Conservation (phyloP, 1,140 invertebrate species). For the Drosophila ironensis region DNA sequence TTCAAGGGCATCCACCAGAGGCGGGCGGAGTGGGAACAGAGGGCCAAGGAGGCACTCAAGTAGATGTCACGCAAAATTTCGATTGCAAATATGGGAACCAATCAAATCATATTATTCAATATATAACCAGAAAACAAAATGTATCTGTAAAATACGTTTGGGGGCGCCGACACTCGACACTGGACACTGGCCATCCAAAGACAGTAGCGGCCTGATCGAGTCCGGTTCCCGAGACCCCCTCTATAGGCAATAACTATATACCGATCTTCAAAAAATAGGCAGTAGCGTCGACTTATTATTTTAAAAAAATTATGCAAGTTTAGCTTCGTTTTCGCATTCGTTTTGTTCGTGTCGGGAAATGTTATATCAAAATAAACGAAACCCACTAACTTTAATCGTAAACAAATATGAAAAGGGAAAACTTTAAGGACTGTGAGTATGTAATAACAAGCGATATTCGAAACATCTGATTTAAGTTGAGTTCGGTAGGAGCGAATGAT, state of each 20-base stretch:
- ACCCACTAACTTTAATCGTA: conserved; percentile 11
- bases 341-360: conserved; percentile 13
- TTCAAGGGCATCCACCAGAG: conserved; percentile 88
- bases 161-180: not conserved
- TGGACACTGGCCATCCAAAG: conserved; percentile 24
- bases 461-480: conserved; percentile 29
- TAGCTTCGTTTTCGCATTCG: conserved; percentile 13
- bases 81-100: conserved; percentile 19
- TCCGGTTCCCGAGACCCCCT: conserved; percentile 5
- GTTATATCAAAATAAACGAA: conserved; percentile 7
- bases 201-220: conserved; percentile 7
- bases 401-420: not conserved
- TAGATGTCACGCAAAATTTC: conserved; percentile 35
- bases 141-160: not conserved
- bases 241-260: conserved; percentile 27
- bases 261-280: conserved; percentile 34
- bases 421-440: conserved; percentile 27
- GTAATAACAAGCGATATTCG: conserved; percentile 17
- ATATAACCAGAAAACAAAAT: not conserved
- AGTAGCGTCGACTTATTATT: conserved; percentile 17
- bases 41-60: conserved; percentile 86
- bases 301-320: conserved; percentile 8
- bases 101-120: conserved; percentile 20
- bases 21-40: conserved; percentile 88
- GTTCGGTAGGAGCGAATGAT: conserved; percentile 21